Percentiles rank a stretch among this genome's conserved stretches.
phyloP scores from a whole-genome alignment of 1,140 invertebrate genomes.

The Battus philenor region DNA sequence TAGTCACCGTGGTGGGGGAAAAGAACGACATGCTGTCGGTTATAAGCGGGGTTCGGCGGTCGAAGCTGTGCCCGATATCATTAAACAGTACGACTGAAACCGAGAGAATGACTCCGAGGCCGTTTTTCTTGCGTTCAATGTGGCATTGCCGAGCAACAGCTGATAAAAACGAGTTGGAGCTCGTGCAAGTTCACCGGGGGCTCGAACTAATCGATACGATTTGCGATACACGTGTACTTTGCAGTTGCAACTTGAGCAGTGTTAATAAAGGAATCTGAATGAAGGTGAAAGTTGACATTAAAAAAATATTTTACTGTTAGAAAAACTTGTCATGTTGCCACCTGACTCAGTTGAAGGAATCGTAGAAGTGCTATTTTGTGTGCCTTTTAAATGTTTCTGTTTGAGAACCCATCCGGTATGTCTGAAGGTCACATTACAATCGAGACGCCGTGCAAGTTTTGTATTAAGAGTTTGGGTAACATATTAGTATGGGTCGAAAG shows the following conservation, averaged over 20 bases:
- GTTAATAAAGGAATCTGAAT: constrained; percentile 8
- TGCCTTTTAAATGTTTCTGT: too few species aligned
- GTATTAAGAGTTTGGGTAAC: too few species aligned
- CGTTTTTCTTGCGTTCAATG: constrained; percentile 3
- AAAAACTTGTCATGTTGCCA: too few species aligned
- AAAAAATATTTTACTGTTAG: too few species aligned
- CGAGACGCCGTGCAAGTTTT: too few species aligned
- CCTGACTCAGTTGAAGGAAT: too few species aligned
- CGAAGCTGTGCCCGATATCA: constrained; percentile 18
- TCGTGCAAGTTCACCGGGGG: constrained; percentile 45
- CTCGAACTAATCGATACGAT: constrained; percentile 31
- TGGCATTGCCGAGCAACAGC: constrained; percentile 19
- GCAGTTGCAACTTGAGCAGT: constrained; percentile 17
- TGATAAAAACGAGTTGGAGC: constrained; percentile 40
- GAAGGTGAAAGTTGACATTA: constrained; percentile 29
- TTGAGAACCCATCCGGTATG: too few species aligned
- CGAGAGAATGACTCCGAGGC: not conserved
- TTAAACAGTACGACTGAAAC: constrained; percentile 6
- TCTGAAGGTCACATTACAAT: too few species aligned
- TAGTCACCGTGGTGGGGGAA: constrained; percentile 32
- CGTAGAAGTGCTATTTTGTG: too few species aligned
- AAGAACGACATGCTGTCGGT: constrained; percentile 46
- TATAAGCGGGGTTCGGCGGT: constrained; percentile 29
- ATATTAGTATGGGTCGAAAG: too few species aligned
- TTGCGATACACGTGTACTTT: constrained; percentile 20